Evolutionary conservation across 1,140 invertebrate genomes (phyloP), one percentile per base, ranked within the genome.

Genomic region (Gerris buenoi): DNA sequence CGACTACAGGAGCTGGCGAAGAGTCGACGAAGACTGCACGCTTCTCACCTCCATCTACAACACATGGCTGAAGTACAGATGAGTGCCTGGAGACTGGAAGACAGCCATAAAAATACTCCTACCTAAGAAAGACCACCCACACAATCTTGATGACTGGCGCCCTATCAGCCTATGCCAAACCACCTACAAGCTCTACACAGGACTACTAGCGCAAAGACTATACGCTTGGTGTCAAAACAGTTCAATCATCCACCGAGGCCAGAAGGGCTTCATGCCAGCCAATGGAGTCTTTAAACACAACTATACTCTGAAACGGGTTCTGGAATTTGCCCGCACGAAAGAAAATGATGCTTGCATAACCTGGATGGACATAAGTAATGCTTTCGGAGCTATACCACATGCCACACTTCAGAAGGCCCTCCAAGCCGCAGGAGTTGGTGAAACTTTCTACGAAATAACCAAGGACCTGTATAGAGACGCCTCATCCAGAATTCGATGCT

Each of bases 341-440:
- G 66, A 65, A 1, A 68, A 33, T 15, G 67, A 70, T 5, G n/a
- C 72, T 14, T 72, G 74, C 15, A 66, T 78, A 0, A 69, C 75
- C 5, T 74, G 74, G 71, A 27, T 78, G 57, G 74, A 77, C 60
- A 66, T 74, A 1, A 29, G 71, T 1, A 74, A 76, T 63, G 74
- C 74, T 0, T 76, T 77, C 69, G 71, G 70, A 0, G 75, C 73
- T 10, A 69, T 77, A 2, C 74, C 77, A 0, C 76, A 78, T 58
- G 27, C 18, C 1, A 67, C 69, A 1, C 75, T 77, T 33, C n/a
- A 61, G 0, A 18, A 59, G 0, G 62, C 72, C 0, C 65, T 77
- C 0, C 1, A 25, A 2, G 27, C 18, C 2, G 63, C 67, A 13
- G 72, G 71, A 0, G 68, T 71, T 0, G 70, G 73, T 0, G 22